Base-by-base conservation (phyloP, 2,888 invertebrate genomes). In the Heliconius erato region DNA sequence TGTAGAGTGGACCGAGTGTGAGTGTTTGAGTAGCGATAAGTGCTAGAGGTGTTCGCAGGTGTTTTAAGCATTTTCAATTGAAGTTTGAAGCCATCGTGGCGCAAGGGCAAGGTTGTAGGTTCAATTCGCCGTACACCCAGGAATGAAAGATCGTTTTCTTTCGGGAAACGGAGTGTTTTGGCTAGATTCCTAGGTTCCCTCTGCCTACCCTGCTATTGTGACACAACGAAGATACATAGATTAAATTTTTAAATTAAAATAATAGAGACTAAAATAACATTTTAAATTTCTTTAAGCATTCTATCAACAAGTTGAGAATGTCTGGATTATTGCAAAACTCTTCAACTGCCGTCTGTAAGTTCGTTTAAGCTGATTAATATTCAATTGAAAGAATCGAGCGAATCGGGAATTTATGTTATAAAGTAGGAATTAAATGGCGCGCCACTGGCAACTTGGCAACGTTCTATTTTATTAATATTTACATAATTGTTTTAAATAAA, bases 301-400 rank as follows among this genome's bases (percentile, higher is more conserved):
- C 40, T 16, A 44, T 72, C 59, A 63, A 63, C 35, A 63, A 59
- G 14, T 74, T 6, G 7, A 14, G 1, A 74, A 28, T 32, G 54
- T 76, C 63, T 76, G 59, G 63, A 35, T 76, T 76, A 76, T 76
- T 63, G n/a, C n/a, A 35, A 63, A 76, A 35, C 63, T 76, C 59
- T 26, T 63, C 35, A 63, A 26, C 76, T 59, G 2, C n/a, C 35
- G 76, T 35, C 63, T 63, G 54, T 6, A 63, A 76, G 63, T 63
- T 76, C 76, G n/a, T 63, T 76, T 59, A 35, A 35, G 63, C 59
- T 76, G 76, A 63, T 63, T 76, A 76, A 35, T 63, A 76, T 63
- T 76, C 35, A 1, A 76, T 35, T 63, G 59, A 59, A 59, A 32
- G 59, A 76, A 63, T 59, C 14, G 35, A 16, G n/a, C 7, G n/a